Evolutionary conservation across 2,888 invertebrate genomes (phyloP).

Genomic region (Laothoe populi): DNA sequence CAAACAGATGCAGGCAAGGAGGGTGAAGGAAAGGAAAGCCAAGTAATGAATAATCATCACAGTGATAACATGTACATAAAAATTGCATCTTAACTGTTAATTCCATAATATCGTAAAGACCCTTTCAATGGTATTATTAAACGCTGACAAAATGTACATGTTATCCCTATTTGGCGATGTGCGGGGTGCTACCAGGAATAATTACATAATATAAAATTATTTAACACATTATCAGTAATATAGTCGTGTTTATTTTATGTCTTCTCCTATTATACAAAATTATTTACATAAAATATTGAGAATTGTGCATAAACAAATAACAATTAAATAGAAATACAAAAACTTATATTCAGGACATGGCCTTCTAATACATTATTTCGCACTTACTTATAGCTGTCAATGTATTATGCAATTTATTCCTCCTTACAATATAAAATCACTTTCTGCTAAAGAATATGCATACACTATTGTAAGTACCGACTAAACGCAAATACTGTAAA

Average conservation of each 20-base stretch:
- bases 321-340: slow-evolving; percentile 85
- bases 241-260: slow-evolving; percentile 85
- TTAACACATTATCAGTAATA: slow-evolving; percentile 84
- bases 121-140: slow-evolving; percentile 33
- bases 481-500: slow-evolving; percentile 83
- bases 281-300: slow-evolving; percentile 86
- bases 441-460: slow-evolving; percentile 83
- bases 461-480: slow-evolving; percentile 83
- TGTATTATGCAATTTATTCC: slow-evolving; percentile 80
- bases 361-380: slow-evolving; percentile 78
- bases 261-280: slow-evolving; percentile 85
- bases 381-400: slow-evolving; percentile 80
- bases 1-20: slow-evolving; percentile 39
- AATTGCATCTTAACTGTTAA: slow-evolving; percentile 28
- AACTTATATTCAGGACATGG: slow-evolving; percentile 78
- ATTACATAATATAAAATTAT: slow-evolving; percentile 83
- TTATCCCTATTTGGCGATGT: slow-evolving; percentile 83
- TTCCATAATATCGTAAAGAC: slow-evolving; percentile 28
- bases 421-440: slow-evolving; percentile 83
- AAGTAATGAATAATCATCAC: slow-evolving; percentile 65
- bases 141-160: slow-evolving; percentile 68
- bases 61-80: slow-evolving; percentile 77
- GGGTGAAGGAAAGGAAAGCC: slow-evolving; percentile 63
- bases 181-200: slow-evolving; percentile 86
- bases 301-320: slow-evolving; percentile 86